Evolutionary conservation across 2,113 vertebrate genomes (phyloP).

Genomic region (Mobula hypostoma): DNA sequence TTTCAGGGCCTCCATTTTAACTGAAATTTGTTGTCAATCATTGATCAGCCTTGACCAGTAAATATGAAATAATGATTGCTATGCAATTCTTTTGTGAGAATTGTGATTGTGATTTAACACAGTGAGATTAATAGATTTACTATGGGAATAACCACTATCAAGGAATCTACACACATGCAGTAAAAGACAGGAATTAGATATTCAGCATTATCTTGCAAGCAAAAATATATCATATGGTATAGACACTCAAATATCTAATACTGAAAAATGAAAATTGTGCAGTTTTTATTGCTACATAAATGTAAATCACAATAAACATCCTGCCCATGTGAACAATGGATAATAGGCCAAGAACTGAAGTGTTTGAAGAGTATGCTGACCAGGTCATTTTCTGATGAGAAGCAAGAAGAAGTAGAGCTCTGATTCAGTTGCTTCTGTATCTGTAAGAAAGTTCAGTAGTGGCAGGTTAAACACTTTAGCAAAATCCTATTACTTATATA

Average conservation of each 20-base stretch:
- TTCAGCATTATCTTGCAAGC: neutral
- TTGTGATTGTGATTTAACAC: no score
- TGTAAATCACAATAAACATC: neutral
- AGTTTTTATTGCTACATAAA: conserved; percentile 13
- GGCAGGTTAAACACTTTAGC: conserved; percentile 11
- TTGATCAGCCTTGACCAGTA: neutral
- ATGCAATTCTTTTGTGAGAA: neutral
- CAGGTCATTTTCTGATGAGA: neutral
- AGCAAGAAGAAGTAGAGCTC: neutral
- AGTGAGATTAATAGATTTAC: neutral
- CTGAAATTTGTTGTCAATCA: neutral
- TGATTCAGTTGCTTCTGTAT: neutral
- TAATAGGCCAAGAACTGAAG: neutral
- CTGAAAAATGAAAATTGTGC: neutral
- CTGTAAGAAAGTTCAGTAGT: neutral
- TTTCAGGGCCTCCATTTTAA: neutral
- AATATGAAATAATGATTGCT: neutral
- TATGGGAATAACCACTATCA: neutral
- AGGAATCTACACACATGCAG: neutral
- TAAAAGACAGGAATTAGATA: neutral
- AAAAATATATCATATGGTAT: neutral
- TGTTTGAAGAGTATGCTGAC: neutral
- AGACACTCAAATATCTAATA: neutral
- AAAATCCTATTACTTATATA: no score
- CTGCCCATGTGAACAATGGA: neutral